Evolutionary conservation across 2,113 vertebrate species (phyloP), one percentile per base, ranked within the genome.

Genomic region (Rynchops niger): DNA sequence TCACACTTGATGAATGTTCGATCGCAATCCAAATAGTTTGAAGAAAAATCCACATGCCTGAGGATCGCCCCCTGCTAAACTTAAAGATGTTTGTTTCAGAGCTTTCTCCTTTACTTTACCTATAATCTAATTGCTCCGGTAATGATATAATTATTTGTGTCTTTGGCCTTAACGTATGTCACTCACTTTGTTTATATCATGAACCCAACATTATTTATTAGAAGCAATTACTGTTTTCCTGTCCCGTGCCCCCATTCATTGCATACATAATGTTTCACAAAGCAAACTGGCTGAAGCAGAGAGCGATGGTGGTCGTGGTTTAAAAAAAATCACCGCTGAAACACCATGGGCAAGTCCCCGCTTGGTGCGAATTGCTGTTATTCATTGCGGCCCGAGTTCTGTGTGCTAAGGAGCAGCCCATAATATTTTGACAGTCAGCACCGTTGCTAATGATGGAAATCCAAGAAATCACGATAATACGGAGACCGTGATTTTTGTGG

Each of bases 1-100:
- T 95, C 93, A 86, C 74, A 90, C 82, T 70, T 93, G 88, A 92
- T 92, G 56, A 78, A 95, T 40, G 82, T 90, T 92, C 82, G 22
- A 90, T 93, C 4, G 17, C 67, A 78, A 92, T 72, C 86, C 88
- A 93, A 82, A 92, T 5, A 88, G 76, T 91, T 45, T 11, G 79
- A 38, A 86, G 90, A 50, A 76, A 86, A 93, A 73, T 56, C 82
- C 80, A n/a, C 72, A 6, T 47, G 85, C 96, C 63, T 55, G 59
- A 86, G 56, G 82, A 55, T 74, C 82, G 53, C 78, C 89, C 90
- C 79, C 81, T 34, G 42, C 85, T 83, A 88, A 92, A 95, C 65
- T 26, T 3, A 2, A 63, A 88, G 88, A 59, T 1, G 6, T 63
- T 91, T 50, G 42, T 67, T 88, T 80, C 63, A 50, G 81, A 73